Evolutionary conservation across 2,797 vertebrate species (phyloP).

Genomic region (Gambelia wislizenii): DNA sequence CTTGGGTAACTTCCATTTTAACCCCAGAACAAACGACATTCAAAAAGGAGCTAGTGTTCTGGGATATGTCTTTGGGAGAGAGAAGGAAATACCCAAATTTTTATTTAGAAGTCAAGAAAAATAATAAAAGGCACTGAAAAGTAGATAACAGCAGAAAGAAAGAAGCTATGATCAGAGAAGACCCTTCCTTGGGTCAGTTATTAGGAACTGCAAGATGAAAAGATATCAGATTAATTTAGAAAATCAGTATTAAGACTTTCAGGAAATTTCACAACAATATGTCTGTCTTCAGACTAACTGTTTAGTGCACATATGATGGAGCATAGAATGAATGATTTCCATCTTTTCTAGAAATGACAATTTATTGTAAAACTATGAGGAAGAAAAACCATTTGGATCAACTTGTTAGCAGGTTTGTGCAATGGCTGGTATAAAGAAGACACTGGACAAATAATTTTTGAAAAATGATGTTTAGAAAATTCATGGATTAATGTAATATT

Average conservation of each 20-base stretch:
- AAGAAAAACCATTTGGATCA: background rate
- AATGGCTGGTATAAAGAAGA: background rate
- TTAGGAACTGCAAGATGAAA: background rate
- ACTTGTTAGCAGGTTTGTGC: background rate
- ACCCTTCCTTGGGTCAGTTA: background rate
- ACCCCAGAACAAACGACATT: background rate
- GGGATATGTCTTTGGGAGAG: background rate
- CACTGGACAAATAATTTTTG: background rate
- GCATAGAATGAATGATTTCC: background rate
- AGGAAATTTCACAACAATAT: background rate
- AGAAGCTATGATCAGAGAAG: background rate
- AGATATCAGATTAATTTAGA: background rate
- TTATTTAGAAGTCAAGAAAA: background rate
- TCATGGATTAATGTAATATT: background rate
- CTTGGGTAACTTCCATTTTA: background rate
- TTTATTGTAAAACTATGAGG: background rate
- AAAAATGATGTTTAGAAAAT: background rate
- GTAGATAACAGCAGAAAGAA: background rate
- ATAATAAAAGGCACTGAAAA: background rate
- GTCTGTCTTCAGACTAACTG: background rate
- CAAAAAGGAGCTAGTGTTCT: background rate
- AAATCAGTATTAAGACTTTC: background rate
- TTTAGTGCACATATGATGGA: background rate
- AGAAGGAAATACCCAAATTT: background rate
- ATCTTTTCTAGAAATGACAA: background rate